These are phyloP conservation scores for Apaloderma vittatum DNA, from an alignment of 2,113 vertebrate species.

Conservation along the genomic window DNA sequence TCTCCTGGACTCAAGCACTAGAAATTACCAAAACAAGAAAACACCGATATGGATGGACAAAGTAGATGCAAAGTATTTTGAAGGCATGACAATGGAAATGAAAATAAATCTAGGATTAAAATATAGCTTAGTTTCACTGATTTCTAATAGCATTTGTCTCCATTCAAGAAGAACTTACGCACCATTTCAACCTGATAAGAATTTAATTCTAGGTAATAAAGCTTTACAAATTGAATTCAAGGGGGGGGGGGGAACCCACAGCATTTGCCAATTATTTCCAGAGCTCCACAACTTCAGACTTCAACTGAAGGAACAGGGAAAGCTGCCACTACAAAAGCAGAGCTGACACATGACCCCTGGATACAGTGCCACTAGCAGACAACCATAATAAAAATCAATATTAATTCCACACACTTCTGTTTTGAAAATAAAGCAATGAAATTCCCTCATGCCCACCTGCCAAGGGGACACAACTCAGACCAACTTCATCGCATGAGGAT, in stretches of 20 bases:
- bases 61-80: background rate
- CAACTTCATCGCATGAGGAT: background rate
- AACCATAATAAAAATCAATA: slow-evolving; percentile 66
- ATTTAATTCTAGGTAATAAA: slow-evolving; percentile 72
- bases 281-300: background rate
- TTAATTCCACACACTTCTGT: slow-evolving; percentile 57
- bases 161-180: slow-evolving; percentile 58
- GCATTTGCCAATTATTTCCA: slow-evolving; percentile 29
- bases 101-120: slow-evolving; percentile 68
- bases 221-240: slow-evolving; percentile 64
- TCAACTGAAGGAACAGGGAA: slow-evolving; percentile 5
- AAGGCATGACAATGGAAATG: background rate
- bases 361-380: slow-evolving; percentile 15
- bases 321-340: slow-evolving; percentile 8
- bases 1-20: background rate
- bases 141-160: slow-evolving; percentile 57
- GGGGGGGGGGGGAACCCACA: background rate
- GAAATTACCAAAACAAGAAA: background rate
- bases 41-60: background rate
- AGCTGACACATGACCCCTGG: slow-evolving; percentile 10
- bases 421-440: slow-evolving; percentile 61
- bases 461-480: slow-evolving; percentile 29
- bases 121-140: slow-evolving; percentile 34
- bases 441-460: slow-evolving; percentile 39
- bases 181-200: slow-evolving; percentile 61